These are phyloP conservation scores for Ligdia adustata DNA, from an alignment of 2,888 invertebrate genomes.

Conservation along the genomic window DNA sequence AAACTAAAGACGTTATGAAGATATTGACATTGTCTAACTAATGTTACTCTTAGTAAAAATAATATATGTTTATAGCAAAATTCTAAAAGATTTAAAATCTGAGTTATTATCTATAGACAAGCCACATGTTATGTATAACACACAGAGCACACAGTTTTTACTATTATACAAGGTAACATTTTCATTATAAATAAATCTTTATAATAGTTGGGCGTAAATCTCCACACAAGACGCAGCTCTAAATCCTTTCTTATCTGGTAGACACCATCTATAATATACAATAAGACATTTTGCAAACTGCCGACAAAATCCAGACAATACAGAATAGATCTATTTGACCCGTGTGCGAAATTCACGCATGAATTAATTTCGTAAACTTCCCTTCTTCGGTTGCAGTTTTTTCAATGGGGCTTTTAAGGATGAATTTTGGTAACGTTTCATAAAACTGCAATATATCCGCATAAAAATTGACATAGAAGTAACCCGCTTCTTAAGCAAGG, in stretches of 20 bases:
- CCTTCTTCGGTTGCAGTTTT: conserved; percentile 16
- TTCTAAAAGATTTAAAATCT: no score
- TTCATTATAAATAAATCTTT: conserved; percentile 27
- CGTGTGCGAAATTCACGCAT: conserved; percentile 38
- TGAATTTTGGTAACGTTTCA: conserved; percentile 30
- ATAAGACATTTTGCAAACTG: conserved; percentile 32
- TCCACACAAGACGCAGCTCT: conserved; percentile 31
- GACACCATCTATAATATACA: conserved; percentile 38
- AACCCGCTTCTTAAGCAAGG: no score
- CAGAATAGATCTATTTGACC: conserved; percentile 34
- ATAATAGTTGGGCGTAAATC: conserved; percentile 30
- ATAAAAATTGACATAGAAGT: no score
- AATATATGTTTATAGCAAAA: no score
- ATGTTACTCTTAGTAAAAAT: no score
- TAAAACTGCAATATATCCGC: no score
- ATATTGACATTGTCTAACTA: no score
- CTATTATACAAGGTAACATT: conserved; percentile 17
- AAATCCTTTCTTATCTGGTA: conserved; percentile 42
- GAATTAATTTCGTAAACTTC: conserved; percentile 35
- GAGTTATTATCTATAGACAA: no score
- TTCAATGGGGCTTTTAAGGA: conserved; percentile 19
- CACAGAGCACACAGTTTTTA: no score
- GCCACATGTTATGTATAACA: no score
- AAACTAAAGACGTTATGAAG: no score
- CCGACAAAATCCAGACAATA: conserved; percentile 35